A percentile compares a stretch with the other conserved stretches of the same genome.
phyloP scores from a whole-genome alignment of 2,888 invertebrate species.

The Dynastes hyllus region DNA sequence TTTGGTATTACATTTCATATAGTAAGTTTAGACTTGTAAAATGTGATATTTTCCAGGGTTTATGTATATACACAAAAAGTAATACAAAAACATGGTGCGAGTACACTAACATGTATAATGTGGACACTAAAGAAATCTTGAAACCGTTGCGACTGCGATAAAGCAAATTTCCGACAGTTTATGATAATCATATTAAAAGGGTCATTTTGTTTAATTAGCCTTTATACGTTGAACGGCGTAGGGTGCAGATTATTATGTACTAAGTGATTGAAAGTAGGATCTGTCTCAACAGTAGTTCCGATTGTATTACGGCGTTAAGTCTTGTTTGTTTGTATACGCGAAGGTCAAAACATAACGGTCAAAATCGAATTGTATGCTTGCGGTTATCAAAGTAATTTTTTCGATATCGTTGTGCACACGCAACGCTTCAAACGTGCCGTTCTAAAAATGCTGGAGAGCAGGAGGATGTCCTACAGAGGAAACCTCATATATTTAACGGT shows the following conservation, averaged over 20 bases:
- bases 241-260: constrained; percentile 57
- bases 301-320: constrained; percentile 44
- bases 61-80: no score
- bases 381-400: constrained; percentile 21
- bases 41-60: no score
- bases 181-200: constrained; percentile 55
- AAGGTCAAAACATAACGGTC: constrained; percentile 27
- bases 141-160: constrained; percentile 16
- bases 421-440: constrained; percentile 1
- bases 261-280: constrained; percentile 50
- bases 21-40: no score
- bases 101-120: no score
- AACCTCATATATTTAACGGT: constrained; percentile 52
- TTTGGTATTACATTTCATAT: no score
- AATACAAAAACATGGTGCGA: no score
- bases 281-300: constrained; percentile 49
- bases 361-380: constrained; percentile 35
- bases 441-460: constrained; percentile 46
- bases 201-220: constrained; percentile 59
- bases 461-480: constrained; percentile 50
- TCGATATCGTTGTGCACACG: constrained; percentile 36
- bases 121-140: neutral
- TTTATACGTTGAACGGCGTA: constrained; percentile 56
- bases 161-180: constrained; percentile 48
- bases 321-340: constrained; percentile 7